Evolutionary conservation across 2,797 vertebrate species (phyloP).

Genomic region (Lagodon rhomboides): DNA sequence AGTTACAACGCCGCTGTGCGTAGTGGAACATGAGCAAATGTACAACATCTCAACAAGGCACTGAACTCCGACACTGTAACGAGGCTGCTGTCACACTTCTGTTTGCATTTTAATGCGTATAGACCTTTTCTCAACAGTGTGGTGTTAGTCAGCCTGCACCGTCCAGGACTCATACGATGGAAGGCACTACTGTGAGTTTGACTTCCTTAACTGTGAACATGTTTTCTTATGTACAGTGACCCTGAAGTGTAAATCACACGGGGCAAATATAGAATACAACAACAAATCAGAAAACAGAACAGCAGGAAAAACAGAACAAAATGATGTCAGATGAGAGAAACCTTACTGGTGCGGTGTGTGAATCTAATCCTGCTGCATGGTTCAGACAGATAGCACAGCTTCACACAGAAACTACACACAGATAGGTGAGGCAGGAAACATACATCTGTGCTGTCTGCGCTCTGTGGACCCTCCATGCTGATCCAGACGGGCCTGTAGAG

Average conservation of each 20-base stretch:
- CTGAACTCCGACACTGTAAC: background rate
- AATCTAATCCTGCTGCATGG: background rate
- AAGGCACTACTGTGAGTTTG: too few relatives aligned
- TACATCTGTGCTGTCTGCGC: slow-evolving; percentile 58
- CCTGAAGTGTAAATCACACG: too few relatives aligned
- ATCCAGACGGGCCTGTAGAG: slow-evolving; percentile 86
- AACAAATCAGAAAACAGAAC: too few relatives aligned
- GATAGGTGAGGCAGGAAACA: background rate
- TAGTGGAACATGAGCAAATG: background rate
- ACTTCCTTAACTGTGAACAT: too few relatives aligned
- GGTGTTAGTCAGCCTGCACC: background rate
- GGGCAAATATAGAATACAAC: too few relatives aligned
- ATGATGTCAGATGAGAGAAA: background rate
- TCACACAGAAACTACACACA: background rate
- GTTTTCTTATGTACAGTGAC: too few relatives aligned
- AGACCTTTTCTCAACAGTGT: background rate
- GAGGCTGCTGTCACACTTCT: background rate
- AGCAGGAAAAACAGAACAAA: too few relatives aligned
- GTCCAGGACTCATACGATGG: background rate
- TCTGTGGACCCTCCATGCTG: slow-evolving; percentile 77
- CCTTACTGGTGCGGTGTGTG: background rate
- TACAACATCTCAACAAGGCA: background rate
- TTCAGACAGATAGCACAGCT: background rate
- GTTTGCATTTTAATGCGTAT: background rate
- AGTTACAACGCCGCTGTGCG: background rate